A percentile compares a stretch with the other conserved stretches of the same genome.
These are phyloP conservation scores for Apus apus DNA, from an alignment of 2,113 vertebrate species.

Conservation along the genomic window DNA sequence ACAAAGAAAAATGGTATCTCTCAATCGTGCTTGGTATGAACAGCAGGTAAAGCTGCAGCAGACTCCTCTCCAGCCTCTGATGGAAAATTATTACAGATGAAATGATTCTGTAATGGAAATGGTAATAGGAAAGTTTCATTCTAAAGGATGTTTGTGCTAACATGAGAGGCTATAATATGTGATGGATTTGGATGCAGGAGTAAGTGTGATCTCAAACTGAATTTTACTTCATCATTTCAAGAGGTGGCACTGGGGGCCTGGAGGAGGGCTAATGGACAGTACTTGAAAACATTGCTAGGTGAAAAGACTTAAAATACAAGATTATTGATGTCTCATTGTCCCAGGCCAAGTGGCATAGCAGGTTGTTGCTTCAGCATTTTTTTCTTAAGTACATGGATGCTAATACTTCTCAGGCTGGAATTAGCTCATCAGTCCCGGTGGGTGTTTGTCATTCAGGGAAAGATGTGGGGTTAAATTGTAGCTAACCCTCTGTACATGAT, in stretches of 20 bases:
- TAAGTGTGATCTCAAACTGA: conserved; percentile 10
- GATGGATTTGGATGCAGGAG: conserved; percentile 40
- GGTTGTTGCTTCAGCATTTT: conserved; percentile 46
- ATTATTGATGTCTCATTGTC: not conserved
- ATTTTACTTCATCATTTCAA: conserved; percentile 49
- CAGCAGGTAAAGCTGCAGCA: conserved; percentile 65
- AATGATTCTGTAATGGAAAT: conserved; percentile 63
- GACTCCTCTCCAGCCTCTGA: conserved; percentile 53
- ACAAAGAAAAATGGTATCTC: conserved; percentile 78
- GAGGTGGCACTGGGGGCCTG: conserved; percentile 20
- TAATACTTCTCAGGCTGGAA: conserved; percentile 31
- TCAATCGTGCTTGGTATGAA: conserved; percentile 51
- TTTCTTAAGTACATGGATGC: not conserved
- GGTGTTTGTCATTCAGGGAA: not conserved
- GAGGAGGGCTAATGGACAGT: not conserved
- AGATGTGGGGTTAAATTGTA: not conserved
- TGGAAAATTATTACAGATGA: conserved; percentile 71
- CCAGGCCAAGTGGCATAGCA: not conserved
- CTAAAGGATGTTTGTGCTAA: conserved; percentile 53
- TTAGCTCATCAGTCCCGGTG: not conserved
- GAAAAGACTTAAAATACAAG: not conserved
- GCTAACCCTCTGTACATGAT: not conserved
- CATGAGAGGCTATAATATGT: not conserved
- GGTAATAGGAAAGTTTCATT: conserved; percentile 53
- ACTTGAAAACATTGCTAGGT: not conserved